phyloP scores from a whole-genome alignment of 1,140 invertebrate genomes.

The Drosophila pruinosa region DNA sequence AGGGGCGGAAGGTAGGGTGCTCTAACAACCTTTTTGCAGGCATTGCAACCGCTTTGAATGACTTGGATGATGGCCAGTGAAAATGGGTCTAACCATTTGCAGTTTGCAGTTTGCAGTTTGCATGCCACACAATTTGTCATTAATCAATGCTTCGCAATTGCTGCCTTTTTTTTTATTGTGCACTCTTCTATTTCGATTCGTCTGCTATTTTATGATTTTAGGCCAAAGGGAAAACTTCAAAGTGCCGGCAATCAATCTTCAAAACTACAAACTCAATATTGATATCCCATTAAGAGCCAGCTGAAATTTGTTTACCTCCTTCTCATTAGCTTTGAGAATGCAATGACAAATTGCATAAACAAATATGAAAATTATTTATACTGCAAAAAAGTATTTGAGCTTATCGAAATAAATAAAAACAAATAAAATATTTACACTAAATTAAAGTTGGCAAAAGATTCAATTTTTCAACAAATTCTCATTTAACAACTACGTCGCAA shows the following conservation, averaged over 20 bases:
- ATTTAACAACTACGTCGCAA: too few relatives aligned
- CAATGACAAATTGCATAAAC: not conserved
- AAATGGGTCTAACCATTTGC: conserved; percentile 31
- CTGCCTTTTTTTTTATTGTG: conserved; percentile 33
- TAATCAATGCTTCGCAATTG: conserved; percentile 67
- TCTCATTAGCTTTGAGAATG: not conserved
- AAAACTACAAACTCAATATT: conserved; percentile 3
- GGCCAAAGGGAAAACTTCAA: conserved; percentile 1
- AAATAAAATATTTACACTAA: too few relatives aligned
- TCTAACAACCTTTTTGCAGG: conserved; percentile 39
- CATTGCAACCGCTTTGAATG: conserved; percentile 46
- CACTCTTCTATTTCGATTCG: not conserved
- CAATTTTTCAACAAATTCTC: too few relatives aligned
- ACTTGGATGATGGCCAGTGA: conserved; percentile 41
- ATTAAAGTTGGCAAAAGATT: too few relatives aligned
- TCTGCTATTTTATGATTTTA: not conserved
- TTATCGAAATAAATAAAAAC: too few relatives aligned
- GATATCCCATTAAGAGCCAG: not conserved
- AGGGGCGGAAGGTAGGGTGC: not conserved
- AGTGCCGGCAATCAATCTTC: conserved; percentile 6
- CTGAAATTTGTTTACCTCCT: not conserved
- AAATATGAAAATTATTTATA: not conserved
- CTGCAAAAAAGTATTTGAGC: not conserved
- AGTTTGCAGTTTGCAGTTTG: conserved; percentile 11
- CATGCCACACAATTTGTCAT: conserved; percentile 76